Evolutionary conservation across 1,140 invertebrate genomes (phyloP), one percentile per base, ranked within the genome.

Genomic region (Nixonia krombeini): DNA sequence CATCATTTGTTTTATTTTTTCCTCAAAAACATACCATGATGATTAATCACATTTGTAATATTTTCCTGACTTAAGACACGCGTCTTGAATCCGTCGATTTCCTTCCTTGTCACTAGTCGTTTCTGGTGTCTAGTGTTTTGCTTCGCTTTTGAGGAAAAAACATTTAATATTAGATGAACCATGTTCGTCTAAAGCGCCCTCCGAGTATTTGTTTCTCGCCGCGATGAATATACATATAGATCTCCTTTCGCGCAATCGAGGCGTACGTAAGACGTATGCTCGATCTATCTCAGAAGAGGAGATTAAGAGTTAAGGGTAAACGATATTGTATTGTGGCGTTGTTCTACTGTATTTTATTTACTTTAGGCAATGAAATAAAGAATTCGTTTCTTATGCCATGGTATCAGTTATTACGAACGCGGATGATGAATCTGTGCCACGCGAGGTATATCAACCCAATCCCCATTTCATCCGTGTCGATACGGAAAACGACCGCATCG

Each of bases 21-120:
- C 21, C 21, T 2, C 21, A 21, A 6, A 21, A 21, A 2, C 6
- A 21, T 21, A 6, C 21, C 21, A 6, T 21, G 21, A 21, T 6
- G 2, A 6, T 3, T 21, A 21, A 21, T 21, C 21, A 21, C 6
- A 6, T 21, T 21, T 21, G 21, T 21, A 21, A 21, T 21, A 21
- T 33, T 33, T 10, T 33, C 12, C 12, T 13, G 3, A 33, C 31
- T 4, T 33, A n/a, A n/a, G n/a, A n/a, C n/a, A n/a, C 12, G 12
- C 31, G 1, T 4, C 31, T 9, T 10, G 6, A 21, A 21, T 57
- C 46, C 26, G 37, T 59, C 45, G 55, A 63, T 63, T 59, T 69
- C 57, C 65, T 58, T 59, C 55, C 45, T 69, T 49, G 49, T 69
- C 65, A 52, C 65, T 69, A 69, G 65, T 63, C 65, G 49, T 69